Evolutionary conservation across 1,140 invertebrate species (phyloP), one percentile per base, ranked within the genome.

Genomic region (Drosophila novamexicana): DNA sequence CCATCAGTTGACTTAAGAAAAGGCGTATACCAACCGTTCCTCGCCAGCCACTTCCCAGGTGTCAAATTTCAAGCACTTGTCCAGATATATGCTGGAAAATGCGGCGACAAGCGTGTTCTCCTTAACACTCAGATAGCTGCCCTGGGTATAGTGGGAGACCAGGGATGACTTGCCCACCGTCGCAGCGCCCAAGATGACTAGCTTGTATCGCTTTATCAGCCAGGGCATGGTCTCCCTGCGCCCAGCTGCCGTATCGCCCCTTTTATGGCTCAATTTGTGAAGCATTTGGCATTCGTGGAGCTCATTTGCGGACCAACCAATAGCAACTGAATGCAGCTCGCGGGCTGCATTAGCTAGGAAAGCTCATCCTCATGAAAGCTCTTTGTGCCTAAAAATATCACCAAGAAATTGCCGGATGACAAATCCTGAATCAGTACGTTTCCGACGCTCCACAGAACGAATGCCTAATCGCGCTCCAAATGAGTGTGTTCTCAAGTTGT

Each of bases 171-270:
- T 67, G 0, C 70, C 63, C n/a, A 53, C 56, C 29, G 22, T 7
- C 2, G 54, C 6, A 12, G 39, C 40, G 0, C 70, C 63, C n/a
- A 73, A 54, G 22, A 73, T 61, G 6, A 73, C 70, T 10, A 73
- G n/a, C 22, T 34, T 67, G 12, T 73, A 61, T 10, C 18, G 14
- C 9, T 47, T 8, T 10, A 67, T 22, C 8, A 16, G 1, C 22
- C 10, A 50, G 8, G 52, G 9, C 7, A 56, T 5, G 18, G 9
- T 22, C 18, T 56, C 37, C 10, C 37, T 14, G 1, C 8, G 18
- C 2, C 16, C 34, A 58, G 22, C 22, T 16, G n/a, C 2, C 16
- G 36, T 1, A 6, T 34, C 14, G 39, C 22, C 22, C 8, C 7
- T 34, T 9, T 14, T 14, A 14, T 14, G 14, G 14, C 14, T 14